Percentiles rank a stretch among this genome's conserved stretches.
Evolutionary conservation across 2,113 vertebrate species (phyloP).

Genomic region (Nycticryphes semicollaris): DNA sequence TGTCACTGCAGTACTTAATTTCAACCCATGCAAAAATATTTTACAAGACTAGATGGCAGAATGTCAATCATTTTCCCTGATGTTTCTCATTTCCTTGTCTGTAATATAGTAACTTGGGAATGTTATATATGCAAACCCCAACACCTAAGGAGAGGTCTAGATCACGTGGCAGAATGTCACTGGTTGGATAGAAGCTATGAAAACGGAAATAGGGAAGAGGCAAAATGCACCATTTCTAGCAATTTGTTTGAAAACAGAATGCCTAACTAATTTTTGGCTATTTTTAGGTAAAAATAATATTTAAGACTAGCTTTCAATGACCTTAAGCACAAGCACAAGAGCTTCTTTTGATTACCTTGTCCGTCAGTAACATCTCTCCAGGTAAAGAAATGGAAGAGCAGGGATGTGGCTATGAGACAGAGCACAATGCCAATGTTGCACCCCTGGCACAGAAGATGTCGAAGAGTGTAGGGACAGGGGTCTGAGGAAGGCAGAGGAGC

Average conservation of each 20-base stretch:
- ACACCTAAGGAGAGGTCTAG: neutral
- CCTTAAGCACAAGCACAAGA: neutral
- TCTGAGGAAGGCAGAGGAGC: neutral
- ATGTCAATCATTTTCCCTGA: neutral
- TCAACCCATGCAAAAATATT: constrained; percentile 2
- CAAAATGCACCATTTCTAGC: neutral
- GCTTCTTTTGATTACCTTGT: neutral
- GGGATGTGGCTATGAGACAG: neutral
- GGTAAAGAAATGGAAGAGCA: neutral
- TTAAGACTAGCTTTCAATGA: neutral
- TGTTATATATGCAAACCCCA: neutral
- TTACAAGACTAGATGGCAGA: neutral
- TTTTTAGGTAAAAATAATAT: neutral
- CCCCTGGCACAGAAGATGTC: neutral
- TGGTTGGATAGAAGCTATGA: neutral
- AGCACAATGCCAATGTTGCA: accelerated
- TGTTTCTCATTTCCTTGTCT: neutral
- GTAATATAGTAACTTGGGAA: neutral
- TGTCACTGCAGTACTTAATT: neutral
- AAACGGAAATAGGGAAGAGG: neutral
- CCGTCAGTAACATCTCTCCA: neutral
- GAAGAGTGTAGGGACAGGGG: neutral
- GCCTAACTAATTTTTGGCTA: neutral
- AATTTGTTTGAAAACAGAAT: neutral
- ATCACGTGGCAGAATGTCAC: neutral